Conservation (phyloP, 1,140 invertebrate species). For the Orchesella cincta region DNA sequence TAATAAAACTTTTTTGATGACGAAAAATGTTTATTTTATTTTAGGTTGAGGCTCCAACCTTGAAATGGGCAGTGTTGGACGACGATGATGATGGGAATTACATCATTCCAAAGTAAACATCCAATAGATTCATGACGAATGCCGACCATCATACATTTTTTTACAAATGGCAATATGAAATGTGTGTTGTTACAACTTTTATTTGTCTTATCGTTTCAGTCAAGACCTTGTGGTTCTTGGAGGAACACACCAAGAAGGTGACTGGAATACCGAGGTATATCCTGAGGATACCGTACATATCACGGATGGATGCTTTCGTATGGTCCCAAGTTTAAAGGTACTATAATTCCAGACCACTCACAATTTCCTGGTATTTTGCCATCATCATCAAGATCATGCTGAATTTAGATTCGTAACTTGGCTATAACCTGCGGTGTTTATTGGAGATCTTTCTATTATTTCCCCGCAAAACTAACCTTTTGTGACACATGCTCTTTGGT, state of each 20-base stretch:
- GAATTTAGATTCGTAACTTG: too few species aligned
- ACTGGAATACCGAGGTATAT: slow-evolving; percentile 63
- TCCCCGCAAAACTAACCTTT: too few species aligned
- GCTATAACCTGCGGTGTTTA: too few species aligned
- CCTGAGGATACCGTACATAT: slow-evolving; percentile 66
- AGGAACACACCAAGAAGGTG: slow-evolving; percentile 69
- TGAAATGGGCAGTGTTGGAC: slow-evolving; percentile 61
- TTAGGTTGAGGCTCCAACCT: slow-evolving; percentile 67
- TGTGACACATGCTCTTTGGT: too few species aligned
- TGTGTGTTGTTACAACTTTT: not conserved
- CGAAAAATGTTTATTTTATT: slow-evolving; percentile 46
- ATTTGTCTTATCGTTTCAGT: slow-evolving; percentile 56
- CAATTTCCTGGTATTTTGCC: too few species aligned
- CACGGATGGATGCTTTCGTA: slow-evolving; percentile 62
- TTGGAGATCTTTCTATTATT: too few species aligned
- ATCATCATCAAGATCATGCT: too few species aligned
- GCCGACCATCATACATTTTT: too few species aligned
- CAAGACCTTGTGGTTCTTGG: slow-evolving; percentile 69
- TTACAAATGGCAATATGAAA: too few species aligned
- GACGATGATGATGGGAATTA: slow-evolving; percentile 66
- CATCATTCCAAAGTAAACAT: slow-evolving; percentile 72
- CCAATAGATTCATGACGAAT: too few species aligned
- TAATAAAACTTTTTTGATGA: too few species aligned
- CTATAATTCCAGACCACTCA: too few species aligned
- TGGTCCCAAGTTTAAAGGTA: slow-evolving; percentile 68